Evolutionary conservation across 2,797 vertebrate genomes (phyloP).

Genomic region (Labeo calbasu): DNA sequence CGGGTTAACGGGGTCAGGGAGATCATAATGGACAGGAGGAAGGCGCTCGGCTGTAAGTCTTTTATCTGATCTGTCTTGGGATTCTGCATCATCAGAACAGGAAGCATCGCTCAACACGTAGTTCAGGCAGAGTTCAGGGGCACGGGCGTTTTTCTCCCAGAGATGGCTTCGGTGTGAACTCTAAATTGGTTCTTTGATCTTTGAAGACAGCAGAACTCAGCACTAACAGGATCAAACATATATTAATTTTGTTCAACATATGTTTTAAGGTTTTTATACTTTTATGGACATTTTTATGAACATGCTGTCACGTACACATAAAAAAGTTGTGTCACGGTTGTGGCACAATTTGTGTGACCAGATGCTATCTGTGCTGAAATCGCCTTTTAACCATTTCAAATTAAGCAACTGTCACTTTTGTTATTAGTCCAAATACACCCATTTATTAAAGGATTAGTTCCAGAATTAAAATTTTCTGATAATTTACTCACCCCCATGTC

Average conservation of each 20-base stretch:
- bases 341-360: background rate
- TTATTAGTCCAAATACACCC: background rate
- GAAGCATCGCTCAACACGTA: conserved; percentile 39
- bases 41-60: conserved; percentile 13
- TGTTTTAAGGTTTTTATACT: background rate
- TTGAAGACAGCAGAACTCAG: background rate
- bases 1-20: background rate
- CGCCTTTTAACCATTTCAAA: no score
- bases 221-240: background rate
- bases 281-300: background rate
- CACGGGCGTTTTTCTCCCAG: background rate
- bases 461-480: no score
- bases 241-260: background rate
- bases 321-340: background rate
- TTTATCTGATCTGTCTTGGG: conserved; percentile 36
- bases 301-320: background rate
- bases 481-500: no score
- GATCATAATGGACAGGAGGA: conserved; percentile 30
- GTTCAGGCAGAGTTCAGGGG: conserved; percentile 46
- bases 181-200: conserved; percentile 35
- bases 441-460: background rate
- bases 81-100: conserved; percentile 38
- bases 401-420: background rate
- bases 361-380: no score
- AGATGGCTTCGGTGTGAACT: conserved; percentile 25